Conservation (phyloP, 1,140 invertebrate species). For the Chymomyza costata region DNA sequence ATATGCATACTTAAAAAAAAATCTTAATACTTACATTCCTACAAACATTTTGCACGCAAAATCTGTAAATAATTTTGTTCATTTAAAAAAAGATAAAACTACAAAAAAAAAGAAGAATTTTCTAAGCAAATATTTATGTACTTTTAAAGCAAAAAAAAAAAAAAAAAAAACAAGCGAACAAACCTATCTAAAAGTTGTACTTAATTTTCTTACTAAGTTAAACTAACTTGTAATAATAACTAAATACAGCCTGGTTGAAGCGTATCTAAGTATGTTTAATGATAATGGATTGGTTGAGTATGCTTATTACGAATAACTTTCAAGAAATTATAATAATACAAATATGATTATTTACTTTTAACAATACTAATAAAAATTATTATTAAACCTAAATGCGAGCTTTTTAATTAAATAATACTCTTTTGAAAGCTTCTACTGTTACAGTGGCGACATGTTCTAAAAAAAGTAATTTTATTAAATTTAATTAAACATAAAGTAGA, state of each 20-base stretch:
- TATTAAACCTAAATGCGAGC: constrained; percentile 69
- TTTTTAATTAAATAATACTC: too few species aligned
- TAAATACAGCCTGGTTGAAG: too few species aligned
- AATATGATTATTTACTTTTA: constrained; percentile 58
- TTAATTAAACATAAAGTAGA: too few species aligned
- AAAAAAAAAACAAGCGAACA: constrained; percentile 2
- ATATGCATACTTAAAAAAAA: too few species aligned
- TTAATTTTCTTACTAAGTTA: constrained; percentile 56
- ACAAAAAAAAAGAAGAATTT: constrained; percentile 29
- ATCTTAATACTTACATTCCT: constrained; percentile 30
- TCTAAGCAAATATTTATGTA: constrained; percentile 43
- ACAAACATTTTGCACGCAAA: constrained; percentile 28
- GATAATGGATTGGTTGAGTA: constrained; percentile 32
- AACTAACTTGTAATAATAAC: constrained; percentile 39
- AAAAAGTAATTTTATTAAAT: too few species aligned
- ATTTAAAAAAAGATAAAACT: constrained; percentile 33
- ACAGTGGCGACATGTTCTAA: too few species aligned
- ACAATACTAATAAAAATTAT: constrained; percentile 66
- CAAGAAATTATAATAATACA: constrained; percentile 68
- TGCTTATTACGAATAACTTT: constrained; percentile 67
- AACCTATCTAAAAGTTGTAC: constrained; percentile 27
- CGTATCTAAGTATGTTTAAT: constrained; percentile 30
- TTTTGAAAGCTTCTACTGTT: too few species aligned
- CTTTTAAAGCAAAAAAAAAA: constrained; percentile 28
- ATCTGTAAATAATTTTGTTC: constrained; percentile 62